These are phyloP conservation scores for Drosophila novamexicana DNA, from an alignment of 1,140 invertebrate species.

Conservation along the genomic window DNA sequence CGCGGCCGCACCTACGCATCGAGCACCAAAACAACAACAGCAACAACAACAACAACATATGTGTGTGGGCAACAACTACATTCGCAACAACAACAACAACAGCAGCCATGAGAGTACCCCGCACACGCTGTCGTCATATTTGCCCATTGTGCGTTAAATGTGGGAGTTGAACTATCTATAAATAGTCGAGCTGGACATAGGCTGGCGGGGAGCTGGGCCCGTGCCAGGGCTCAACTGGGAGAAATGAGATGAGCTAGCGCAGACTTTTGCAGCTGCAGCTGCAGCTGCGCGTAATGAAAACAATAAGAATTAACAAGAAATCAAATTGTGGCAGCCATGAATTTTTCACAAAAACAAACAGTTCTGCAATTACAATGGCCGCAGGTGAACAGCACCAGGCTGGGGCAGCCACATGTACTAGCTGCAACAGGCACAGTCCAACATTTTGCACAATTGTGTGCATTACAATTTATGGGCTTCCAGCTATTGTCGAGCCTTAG, in stretches of 20 bases:
- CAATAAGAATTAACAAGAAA: slow-evolving; percentile 51
- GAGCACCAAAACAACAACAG: slow-evolving; percentile 28
- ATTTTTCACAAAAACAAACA: slow-evolving; percentile 15
- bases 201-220: not conserved
- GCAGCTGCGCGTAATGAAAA: slow-evolving; percentile 45
- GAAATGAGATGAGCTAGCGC: slow-evolving; percentile 11
- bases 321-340: slow-evolving; percentile 50
- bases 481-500: slow-evolving; percentile 2
- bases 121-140: slow-evolving; percentile 68
- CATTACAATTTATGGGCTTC: not conserved
- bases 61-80: slow-evolving; percentile 17
- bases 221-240: not conserved
- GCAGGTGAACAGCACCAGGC: not conserved
- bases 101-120: slow-evolving; percentile 15
- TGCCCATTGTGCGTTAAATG: slow-evolving; percentile 8
- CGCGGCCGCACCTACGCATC: slow-evolving; percentile 29
- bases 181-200: slow-evolving; percentile 39
- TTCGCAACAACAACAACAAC: slow-evolving; percentile 14
- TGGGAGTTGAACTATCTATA: slow-evolving; percentile 48
- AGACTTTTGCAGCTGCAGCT: slow-evolving; percentile 18
- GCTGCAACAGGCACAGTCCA: not conserved
- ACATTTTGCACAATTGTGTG: not conserved
- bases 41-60: slow-evolving; percentile 10
- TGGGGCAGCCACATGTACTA: slow-evolving; percentile 18
- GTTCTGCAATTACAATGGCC: not conserved